Base-by-base conservation (phyloP, 53 echinoderm and acorn worm genomes). In the Luidia sarsii region DNA sequence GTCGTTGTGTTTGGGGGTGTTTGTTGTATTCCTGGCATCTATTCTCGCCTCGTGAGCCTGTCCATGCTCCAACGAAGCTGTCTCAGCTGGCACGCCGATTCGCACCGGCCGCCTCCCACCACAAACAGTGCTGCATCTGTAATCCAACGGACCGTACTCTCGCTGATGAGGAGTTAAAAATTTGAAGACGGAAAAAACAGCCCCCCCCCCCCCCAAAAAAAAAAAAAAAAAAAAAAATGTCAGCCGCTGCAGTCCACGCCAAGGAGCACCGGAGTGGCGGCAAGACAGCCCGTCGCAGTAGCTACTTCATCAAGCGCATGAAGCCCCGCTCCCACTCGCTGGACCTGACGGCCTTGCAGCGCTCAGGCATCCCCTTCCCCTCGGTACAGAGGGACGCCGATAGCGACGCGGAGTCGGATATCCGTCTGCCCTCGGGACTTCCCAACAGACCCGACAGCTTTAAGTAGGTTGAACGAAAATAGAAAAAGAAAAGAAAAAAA, bases 391-490 rank as follows among this genome's bases (percentile, higher is more conserved):
- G 94, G 19, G 88, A 87, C 7, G 94, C 88, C 0, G 94, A 94
- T 34, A 91, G 91, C 35, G 94, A 94, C 33, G 88, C 88, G 1
- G 94, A 94, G 55, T n/a, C 53, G 7, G 77, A 77, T 31, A 38
- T 57, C 45, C 36, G 77, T 33, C 61, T 61, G 22, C 48, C 77
- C 1, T 77, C 77, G 13, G 60, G 61, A 9, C 45, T 77, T 28
- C 87, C 80, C 4, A 55, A 65, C 80, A 71, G 89, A 48, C 89
- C 92, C 14, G 89, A 89, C 36, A 92, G 94, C 62, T 92, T 94
- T 81, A 94, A 92, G 92, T 94, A 89, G 30, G 92, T 92, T 39
- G 18, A n/a, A n/a, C n/a, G n/a, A n/a, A n/a, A n/a, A n/a, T n/a
- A n/a, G 16, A 7, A 11, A 18, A 54, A 25, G 35, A 80, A n/a